Base-by-base conservation (phyloP, 2,888 invertebrate species). In the Clivina fossor region DNA sequence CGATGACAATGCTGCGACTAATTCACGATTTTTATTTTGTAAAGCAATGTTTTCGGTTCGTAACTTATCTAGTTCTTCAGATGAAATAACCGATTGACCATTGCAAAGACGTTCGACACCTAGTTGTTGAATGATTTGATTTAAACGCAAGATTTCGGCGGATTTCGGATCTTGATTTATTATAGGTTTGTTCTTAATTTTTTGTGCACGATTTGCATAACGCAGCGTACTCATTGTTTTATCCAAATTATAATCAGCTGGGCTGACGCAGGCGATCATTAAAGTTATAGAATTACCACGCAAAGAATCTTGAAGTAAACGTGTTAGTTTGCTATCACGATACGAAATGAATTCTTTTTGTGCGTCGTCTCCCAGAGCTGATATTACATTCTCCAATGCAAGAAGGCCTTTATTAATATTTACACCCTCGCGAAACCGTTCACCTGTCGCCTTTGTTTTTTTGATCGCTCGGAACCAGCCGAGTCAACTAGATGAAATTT, bases 221-320 rank as follows among this genome's bases (percentile, higher is more conserved):
- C 93, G 78, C 24, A 96, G 72, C 0, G 95, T 95, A 28, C 90
- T 93, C 1, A 94, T 69, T 0, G 93, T 93, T 76, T 96, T 95
- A 59, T 92, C 90, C 43, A 90, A 72, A 69, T 89, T 89, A 62
- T 88, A 89, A 69, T 89, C 89, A 0, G 96, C 94, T 0, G 96
- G 96, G 68, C 93, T 93, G 0, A 95, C 85, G 71, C 96, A 97
- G 0, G 96, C 96, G 55, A 97, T 88, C 95, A 96, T 96, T 9
- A 96, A 70, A 0, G 96, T 96, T 22, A 93, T 82, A 0, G 93
- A 93, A 69, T 95, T 96, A 0, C 96, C 96, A 11, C 96, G 96
- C 5, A 96, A 78, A 4, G 94, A 94, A 78, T 95, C 95, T 79
- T 96, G 95, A 38, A 97, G 74, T 7, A 97, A 73, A 55, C 96